Evolutionary conservation across 1,140 invertebrate species (phyloP).

Genomic region (Saxidomus purpurata): DNA sequence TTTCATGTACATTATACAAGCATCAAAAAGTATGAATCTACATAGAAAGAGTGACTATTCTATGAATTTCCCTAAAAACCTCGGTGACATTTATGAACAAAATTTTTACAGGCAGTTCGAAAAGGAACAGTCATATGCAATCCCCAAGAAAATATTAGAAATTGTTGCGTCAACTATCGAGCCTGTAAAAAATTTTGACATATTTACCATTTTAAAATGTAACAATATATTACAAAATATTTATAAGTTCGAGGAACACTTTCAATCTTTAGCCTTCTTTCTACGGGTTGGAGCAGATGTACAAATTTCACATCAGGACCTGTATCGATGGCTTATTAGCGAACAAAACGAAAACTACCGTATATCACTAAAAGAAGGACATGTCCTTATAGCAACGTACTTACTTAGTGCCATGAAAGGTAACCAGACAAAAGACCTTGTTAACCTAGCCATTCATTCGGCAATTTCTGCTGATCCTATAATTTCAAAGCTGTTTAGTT

Average conservation of each 20-base stretch:
- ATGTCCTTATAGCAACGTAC: neutral
- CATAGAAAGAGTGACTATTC: neutral
- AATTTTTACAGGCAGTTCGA: constrained; percentile 39
- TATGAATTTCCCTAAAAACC: neutral
- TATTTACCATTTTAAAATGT: neutral
- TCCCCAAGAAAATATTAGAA: constrained; percentile 20
- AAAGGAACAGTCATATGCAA: neutral
- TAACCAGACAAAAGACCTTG: neutral
- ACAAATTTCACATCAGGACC: neutral
- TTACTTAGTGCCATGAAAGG: neutral
- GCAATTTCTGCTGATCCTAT: neutral
- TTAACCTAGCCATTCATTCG: neutral
- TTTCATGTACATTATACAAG: constrained; percentile 40
- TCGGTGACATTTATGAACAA: constrained; percentile 39
- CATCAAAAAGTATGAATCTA: neutral
- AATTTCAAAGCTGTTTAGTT: neutral
- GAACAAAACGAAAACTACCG: neutral
- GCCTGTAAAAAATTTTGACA: constrained; percentile 1
- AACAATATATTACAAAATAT: neutral
- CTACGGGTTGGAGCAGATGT: neutral
- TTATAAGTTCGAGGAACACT: neutral
- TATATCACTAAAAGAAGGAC: neutral
- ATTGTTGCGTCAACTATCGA: constrained; percentile 23
- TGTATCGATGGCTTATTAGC: neutral
- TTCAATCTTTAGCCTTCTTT: neutral